These are phyloP conservation scores for Ptychoptera contaminata DNA, from an alignment of 2,888 invertebrate species.

Conservation along the genomic window DNA sequence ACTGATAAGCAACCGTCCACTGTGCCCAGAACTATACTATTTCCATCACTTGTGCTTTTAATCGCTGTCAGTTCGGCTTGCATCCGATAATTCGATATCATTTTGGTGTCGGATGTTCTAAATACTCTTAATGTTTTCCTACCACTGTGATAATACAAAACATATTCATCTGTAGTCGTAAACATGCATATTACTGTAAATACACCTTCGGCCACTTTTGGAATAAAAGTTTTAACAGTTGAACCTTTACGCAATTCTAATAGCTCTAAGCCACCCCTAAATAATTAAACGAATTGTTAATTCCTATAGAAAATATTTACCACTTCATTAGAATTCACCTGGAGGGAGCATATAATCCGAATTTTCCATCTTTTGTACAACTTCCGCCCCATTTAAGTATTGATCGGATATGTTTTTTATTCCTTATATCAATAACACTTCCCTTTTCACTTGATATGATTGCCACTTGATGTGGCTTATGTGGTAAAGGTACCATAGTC, in stretches of 20 bases:
- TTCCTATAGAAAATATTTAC: background rate
- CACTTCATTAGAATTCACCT: constrained; percentile 26
- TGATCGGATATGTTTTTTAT: constrained; percentile 71
- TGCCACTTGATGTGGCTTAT: constrained; percentile 71
- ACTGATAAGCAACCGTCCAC: constrained; percentile 89
- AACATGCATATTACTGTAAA: constrained; percentile 92
- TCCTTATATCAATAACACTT: constrained; percentile 76
- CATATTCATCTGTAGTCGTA: constrained; percentile 86
- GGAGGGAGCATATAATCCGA: constrained; percentile 82
- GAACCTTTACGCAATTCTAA: constrained; percentile 82
- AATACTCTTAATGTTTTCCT: constrained; percentile 87
- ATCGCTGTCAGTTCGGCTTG: constrained; percentile 80
- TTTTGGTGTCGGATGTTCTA: constrained; percentile 74
- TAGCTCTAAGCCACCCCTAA: constrained; percentile 81
- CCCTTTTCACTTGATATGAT: constrained; percentile 83
- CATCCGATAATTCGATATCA: constrained; percentile 84
- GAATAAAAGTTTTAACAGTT: constrained; percentile 78
- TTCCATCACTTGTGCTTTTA: constrained; percentile 68
- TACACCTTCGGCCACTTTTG: constrained; percentile 90
- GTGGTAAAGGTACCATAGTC: constrained; percentile 63
- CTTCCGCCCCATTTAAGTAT: constrained; percentile 87
- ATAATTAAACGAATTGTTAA: constrained; percentile 8
- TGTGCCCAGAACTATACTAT: constrained; percentile 71
- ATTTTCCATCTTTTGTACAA: constrained; percentile 73
- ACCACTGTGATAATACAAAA: constrained; percentile 93